Conservation (phyloP, 2,113 vertebrate species). For the Acrocephalus arundinaceus region DNA sequence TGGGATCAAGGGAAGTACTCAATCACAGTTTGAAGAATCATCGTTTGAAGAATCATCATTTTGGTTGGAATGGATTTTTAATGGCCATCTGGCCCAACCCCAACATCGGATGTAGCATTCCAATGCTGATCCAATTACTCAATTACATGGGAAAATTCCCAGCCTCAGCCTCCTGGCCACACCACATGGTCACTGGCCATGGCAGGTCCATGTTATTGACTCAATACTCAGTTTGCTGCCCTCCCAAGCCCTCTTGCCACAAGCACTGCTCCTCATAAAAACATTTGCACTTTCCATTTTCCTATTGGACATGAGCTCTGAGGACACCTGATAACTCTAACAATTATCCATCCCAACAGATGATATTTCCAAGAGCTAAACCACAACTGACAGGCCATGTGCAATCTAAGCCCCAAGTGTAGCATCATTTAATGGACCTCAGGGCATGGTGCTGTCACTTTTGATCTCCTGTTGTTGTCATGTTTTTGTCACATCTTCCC, state of each 20-base stretch:
- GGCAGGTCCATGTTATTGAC: not conserved
- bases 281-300: not conserved
- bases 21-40: not conserved
- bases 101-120: not conserved
- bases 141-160: not conserved
- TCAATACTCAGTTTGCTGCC: not conserved
- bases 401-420: not conserved
- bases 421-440: not conserved
- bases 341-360: not conserved
- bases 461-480: not conserved
- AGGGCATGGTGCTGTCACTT: not conserved
- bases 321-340: not conserved
- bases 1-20: not conserved
- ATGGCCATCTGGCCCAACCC: not conserved
- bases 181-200: fast-evolving
- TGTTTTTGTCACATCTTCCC: not conserved
- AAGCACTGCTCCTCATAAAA: not conserved
- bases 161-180: not conserved
- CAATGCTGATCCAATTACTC: not conserved
- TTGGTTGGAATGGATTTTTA: not conserved
- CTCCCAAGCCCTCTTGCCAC: not conserved
- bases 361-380: not conserved
- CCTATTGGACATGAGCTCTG: not conserved
- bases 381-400: not conserved
- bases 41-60: not conserved